A percentile compares a stretch with the other conserved stretches of the same genome.
Evolutionary conservation across 1,140 invertebrate genomes (phyloP).

Genomic region (Heliothis virescens): DNA sequence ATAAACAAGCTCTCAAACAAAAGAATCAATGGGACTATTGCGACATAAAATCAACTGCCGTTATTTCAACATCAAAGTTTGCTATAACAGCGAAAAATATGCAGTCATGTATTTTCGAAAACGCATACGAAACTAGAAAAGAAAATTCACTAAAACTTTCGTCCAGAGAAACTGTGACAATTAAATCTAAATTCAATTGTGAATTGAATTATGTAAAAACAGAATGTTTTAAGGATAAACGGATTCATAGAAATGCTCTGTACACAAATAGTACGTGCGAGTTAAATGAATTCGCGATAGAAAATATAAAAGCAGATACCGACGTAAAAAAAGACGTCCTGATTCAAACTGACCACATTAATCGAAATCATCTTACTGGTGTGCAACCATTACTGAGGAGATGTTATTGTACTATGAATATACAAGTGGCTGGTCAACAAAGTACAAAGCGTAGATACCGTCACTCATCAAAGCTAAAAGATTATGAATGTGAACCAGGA

Average conservation of each 20-base stretch:
- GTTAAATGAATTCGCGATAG: not conserved
- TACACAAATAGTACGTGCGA: not conserved
- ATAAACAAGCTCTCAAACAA: not conserved
- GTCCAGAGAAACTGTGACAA: not conserved
- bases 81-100: not conserved
- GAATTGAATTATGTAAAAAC: not conserved
- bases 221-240: not conserved
- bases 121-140: not conserved
- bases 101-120: not conserved
- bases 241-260: not conserved
- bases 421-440: conserved; percentile 13
- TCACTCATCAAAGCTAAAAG: conserved; percentile 9
- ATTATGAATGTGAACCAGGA: conserved; percentile 53
- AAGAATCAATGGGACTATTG: not conserved
- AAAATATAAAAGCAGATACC: not conserved
- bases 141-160: not conserved
- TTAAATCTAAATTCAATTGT: conserved; percentile 13
- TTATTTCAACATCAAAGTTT: conserved; percentile 1
- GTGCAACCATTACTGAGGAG: conserved; percentile 9
- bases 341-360: not conserved
- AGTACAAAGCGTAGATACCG: not conserved
- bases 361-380: conserved; percentile 10
- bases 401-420: conserved; percentile 40
- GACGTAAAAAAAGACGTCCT: too few species aligned
- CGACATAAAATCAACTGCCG: not conserved